phyloP scores from a whole-genome alignment of 35 echinoderm and acorn worm species.

The Diadema setosum region DNA sequence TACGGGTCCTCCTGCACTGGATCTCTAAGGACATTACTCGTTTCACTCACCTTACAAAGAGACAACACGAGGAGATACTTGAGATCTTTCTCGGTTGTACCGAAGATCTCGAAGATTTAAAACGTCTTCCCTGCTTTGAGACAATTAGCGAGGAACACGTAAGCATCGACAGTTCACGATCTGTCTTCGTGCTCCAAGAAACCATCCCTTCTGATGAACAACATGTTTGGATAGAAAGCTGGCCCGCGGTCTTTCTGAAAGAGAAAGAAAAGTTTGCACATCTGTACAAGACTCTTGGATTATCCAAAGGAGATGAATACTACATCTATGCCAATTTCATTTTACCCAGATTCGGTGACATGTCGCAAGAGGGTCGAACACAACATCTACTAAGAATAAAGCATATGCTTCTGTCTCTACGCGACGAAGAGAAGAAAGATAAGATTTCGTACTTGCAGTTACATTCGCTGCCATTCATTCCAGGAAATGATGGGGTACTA shows the following conservation, averaged over 20 bases:
- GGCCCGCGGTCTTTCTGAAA: neutral
- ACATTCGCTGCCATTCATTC: neutral
- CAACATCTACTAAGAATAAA: slow-evolving; percentile 19
- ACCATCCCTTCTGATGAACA: neutral
- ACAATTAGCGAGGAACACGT: slow-evolving; percentile 9
- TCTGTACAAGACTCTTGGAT: neutral
- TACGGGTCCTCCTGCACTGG: neutral
- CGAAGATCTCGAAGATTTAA: neutral
- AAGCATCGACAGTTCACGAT: neutral
- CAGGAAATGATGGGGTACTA: neutral
- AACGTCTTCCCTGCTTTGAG: slow-evolving; percentile 41
- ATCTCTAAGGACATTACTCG: neutral
- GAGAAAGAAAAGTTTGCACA: neutral
- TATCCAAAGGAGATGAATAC: neutral
- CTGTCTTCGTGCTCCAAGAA: neutral
- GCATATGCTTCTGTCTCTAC: neutral
- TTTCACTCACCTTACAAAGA: neutral
- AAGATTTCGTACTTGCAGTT: neutral
- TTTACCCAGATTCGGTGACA: neutral
- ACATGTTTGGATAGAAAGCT: neutral
- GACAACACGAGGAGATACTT: neutral
- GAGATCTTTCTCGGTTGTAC: neutral
- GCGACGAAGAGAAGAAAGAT: neutral
- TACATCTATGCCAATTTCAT: slow-evolving; percentile 22
- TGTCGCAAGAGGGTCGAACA: neutral